Percentiles rank a stretch among this genome's conserved stretches.
These are phyloP conservation scores for Tinamus major DNA, from an alignment of 2,797 vertebrate species.

Conservation along the genomic window DNA sequence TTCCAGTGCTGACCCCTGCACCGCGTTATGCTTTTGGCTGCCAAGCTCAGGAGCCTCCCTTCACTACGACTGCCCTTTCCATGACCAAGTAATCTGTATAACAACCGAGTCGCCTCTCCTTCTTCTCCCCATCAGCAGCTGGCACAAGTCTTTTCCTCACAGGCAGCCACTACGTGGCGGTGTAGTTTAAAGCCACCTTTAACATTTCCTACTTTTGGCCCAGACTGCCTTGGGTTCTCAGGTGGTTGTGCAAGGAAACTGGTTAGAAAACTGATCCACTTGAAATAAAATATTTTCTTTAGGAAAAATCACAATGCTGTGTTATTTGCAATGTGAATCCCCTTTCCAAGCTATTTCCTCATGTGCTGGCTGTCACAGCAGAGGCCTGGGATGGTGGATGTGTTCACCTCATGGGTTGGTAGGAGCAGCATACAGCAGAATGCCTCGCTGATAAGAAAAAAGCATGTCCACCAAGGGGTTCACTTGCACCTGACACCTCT, in stretches of 20 bases:
- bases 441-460: not conserved
- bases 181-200: not conserved
- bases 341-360: not conserved
- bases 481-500: not conserved
- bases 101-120: not conserved
- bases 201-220: not conserved
- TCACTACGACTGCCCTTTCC: not conserved
- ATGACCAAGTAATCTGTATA: not conserved
- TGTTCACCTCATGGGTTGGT: rapidly evolving
- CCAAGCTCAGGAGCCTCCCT: not conserved
- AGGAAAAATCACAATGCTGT: too few species aligned
- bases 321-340: not conserved
- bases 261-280: not conserved
- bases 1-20: rapidly evolving
- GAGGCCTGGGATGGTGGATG: not conserved
- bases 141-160: not conserved
- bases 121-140: not conserved
- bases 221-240: not conserved
- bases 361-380: not conserved
- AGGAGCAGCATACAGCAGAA: rapidly evolving
- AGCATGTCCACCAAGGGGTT: not conserved
- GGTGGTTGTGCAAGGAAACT: not conserved
- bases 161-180: not conserved
- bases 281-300: not conserved
- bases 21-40: not conserved